Evolutionary conservation across 2,797 vertebrate species (phyloP).

Genomic region (Diplodus puntazzo): DNA sequence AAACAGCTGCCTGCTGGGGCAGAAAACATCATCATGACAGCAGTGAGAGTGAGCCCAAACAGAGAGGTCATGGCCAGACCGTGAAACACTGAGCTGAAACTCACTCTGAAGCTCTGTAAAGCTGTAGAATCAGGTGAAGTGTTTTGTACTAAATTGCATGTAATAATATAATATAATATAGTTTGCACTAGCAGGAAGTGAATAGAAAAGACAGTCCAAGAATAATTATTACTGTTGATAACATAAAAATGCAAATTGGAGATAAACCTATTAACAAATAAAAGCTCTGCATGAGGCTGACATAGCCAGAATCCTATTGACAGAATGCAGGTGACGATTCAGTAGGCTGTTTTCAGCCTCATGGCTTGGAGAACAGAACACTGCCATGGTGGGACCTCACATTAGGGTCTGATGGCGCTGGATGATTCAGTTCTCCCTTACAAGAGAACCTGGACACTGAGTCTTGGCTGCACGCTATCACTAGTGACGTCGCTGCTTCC

Average conservation of each 20-base stretch:
- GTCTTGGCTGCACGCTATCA: conserved; percentile 9
- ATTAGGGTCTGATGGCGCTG: not conserved
- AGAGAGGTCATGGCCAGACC: not conserved
- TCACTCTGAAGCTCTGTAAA: not conserved
- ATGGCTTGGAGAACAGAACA: too few relatives aligned
- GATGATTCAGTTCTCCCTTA: conserved; percentile 14
- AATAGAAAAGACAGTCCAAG: too few relatives aligned
- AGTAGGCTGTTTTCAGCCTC: too few relatives aligned
- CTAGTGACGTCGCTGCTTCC: conserved; percentile 36
- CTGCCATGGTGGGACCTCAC: not conserved
- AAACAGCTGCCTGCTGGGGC: not conserved
- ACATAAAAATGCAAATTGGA: too few relatives aligned
- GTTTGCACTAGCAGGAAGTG: not conserved
- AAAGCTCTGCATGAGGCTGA: too few relatives aligned
- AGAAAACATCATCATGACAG: not conserved
- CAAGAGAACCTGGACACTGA: not conserved
- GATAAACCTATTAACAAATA: too few relatives aligned
- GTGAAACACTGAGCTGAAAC: not conserved
- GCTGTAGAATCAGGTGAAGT: not conserved
- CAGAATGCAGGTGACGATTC: too few relatives aligned
- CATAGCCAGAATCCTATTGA: too few relatives aligned
- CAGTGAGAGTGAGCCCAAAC: not conserved
- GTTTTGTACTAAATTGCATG: not conserved
- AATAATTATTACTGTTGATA: too few relatives aligned
- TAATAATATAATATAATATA: not conserved